Percentiles rank a stretch among this genome's conserved stretches.
Evolutionary conservation across 2,113 vertebrate species (phyloP).

Genomic region (Rhynchomys soricoides): DNA sequence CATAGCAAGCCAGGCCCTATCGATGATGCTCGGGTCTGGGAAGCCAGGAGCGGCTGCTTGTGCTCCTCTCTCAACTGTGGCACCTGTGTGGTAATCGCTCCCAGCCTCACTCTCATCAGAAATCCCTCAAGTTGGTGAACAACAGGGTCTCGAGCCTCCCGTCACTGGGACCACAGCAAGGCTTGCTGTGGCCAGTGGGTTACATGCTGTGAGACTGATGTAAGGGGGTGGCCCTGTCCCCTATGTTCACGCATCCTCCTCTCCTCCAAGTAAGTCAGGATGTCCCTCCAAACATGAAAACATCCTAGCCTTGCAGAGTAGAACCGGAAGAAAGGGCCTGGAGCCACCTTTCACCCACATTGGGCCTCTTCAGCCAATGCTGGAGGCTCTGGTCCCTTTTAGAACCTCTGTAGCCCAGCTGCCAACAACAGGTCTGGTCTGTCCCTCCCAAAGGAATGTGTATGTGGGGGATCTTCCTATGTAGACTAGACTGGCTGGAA

Average conservation of each 20-base stretch:
- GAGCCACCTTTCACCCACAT: no score
- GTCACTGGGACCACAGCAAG: not conserved
- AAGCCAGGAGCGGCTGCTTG: not conserved
- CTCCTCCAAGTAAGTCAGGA: not conserved
- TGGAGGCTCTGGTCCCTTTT: no score
- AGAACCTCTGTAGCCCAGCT: not conserved
- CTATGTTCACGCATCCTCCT: accelerated
- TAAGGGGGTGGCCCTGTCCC: not conserved
- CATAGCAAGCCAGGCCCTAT: no score
- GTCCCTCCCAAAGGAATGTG: not conserved
- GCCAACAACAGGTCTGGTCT: not conserved
- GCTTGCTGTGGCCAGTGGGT: no score
- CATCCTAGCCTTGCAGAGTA: not conserved
- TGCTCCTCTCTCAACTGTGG: not conserved
- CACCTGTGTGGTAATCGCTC: no score
- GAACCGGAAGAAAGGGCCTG: not conserved
- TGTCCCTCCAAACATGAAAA: no score
- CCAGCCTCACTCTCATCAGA: not conserved
- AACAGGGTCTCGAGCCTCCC: accelerated
- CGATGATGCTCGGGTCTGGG: accelerated
- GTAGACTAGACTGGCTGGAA: not conserved
- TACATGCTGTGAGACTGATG: accelerated
- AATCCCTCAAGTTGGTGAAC: not conserved
- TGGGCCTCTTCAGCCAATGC: accelerated
- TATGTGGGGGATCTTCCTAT: not conserved